Base-by-base conservation (phyloP, 2,888 invertebrate species). In the Ligdia adustata region DNA sequence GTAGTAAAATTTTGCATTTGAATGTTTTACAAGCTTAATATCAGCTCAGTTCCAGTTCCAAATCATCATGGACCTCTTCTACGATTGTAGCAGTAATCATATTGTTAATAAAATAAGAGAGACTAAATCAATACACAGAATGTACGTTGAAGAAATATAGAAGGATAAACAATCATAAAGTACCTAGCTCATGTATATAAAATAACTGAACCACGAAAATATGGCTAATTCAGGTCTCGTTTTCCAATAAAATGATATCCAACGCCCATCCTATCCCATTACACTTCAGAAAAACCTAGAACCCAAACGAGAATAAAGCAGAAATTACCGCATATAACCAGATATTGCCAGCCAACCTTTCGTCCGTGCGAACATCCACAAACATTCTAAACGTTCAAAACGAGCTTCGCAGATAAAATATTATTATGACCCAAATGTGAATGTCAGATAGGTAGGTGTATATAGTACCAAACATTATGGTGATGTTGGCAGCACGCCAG, bases 401-500 rank as follows among this genome's bases (percentile, higher is more conserved):
- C 32, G 58, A 38, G 54, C 52, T 54, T 27, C 55, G 41, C 64
- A 62, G 72, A 75, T 74, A 75, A 75, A 77, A 75, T 75, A 75
- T 74, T 69, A 75, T 73, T 78, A 72, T 74, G 77, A 78, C 75
- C 76, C 61, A 74, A 77, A 77, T 78, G 68, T 64, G 67, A 55
- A 67, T 67, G 66, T 72, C 69, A 68, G 72, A 64, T 63, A 60
- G 53, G 66, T 68, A 22, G 22, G 16, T 16, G 5, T 16, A 16
- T 16, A 16, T 16, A 16, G 61, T 66, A 70, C 60, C 68, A 62
- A 66, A 64, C 71, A 62, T 72, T 71, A 72, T 67, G 64, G 61
- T 54, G 57, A 64, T 66, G 60, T 76, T 81, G 81, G 81, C 69
- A 32, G 31, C 32, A 32, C 49, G 78, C 82, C 81, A 80, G 61